Base-by-base conservation (phyloP, 2,888 invertebrate genomes). In the Rhodophaea formosa region DNA sequence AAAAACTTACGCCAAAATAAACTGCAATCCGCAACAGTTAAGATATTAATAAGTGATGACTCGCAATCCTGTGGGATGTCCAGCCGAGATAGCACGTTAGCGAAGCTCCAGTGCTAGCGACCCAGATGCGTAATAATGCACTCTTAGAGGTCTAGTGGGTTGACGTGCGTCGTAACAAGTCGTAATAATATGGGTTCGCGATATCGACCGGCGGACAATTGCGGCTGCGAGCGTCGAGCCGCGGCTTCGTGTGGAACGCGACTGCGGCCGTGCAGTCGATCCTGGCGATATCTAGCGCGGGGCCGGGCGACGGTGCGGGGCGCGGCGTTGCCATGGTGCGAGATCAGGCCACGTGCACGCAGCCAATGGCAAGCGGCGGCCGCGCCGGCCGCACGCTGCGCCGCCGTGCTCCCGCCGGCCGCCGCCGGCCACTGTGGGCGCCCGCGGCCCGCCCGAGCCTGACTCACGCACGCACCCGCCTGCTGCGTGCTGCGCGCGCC, bases 271-370 rank as follows among this genome's bases (percentile, higher is more conserved):
- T 62, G 58, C 52, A 59, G 62, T 63, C 57, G 32, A 63, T 60
- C 63, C 67, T 62, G 73, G 70, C 74, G 76, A 71, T 76, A 71
- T 77, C 68, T 69, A 69, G 74, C 66, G 67, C 61, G 23, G 67
- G 42, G 67, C 23, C 15, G 68, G 62, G 56, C 69, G 57, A 75
- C 69, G 78, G 74, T 72, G 69, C 70, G 76, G 63, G 66, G 74
- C 72, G 71, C 81, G 91, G 71, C 81, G 91, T 90, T 89, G 93
- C 93, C 93, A 93, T 94, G 94, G 94, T 93, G 93, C 93, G 93
- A 94, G 93, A 93, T 95, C 95, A 94, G 94, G 94, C 94, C 94
- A 95, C 93, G 94, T 93, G 93, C 90, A 77, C 79, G 80, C 91
- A 88, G 82, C 95, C 95, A 95, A 95, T 95, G 78, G 89, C 86